A percentile compares a stretch with the other conserved stretches of the same genome.
These are phyloP conservation scores for human (Homo sapiens) DNA, from an alignment of 2,113 vertebrate genomes.

Conservation along the genomic window DNA sequence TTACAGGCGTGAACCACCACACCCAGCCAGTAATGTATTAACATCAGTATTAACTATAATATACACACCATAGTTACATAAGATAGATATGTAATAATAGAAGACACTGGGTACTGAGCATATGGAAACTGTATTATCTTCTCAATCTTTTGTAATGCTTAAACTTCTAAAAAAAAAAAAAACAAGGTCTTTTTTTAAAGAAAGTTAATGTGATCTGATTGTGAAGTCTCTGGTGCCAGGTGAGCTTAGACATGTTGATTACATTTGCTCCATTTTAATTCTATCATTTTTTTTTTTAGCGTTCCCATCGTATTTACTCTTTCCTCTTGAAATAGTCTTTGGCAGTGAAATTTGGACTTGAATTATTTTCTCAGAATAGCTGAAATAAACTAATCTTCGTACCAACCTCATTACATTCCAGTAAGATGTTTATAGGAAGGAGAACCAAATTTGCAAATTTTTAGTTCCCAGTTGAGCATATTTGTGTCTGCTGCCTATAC, in stretches of 20 bases:
- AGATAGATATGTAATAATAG: neutral
- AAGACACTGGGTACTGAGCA: neutral
- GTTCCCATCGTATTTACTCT: neutral
- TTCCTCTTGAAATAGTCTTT: neutral
- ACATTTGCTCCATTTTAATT: neutral
- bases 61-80: neutral
- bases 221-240: neutral
- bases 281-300: neutral
- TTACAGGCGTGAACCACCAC: too few species aligned
- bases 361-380: neutral
- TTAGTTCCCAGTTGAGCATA: neutral
- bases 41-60: neutral
- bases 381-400: neutral
- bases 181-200: neutral
- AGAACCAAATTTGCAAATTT: neutral
- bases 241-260: neutral
- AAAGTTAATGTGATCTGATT: neutral
- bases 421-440: neutral
- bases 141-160: neutral
- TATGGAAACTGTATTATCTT: neutral
- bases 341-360: neutral
- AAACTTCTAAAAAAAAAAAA: neutral
- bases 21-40: neutral
- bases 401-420: neutral
- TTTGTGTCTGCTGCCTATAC: neutral